Evolutionary conservation across 2,888 invertebrate genomes (phyloP).

Genomic region (Rotaria sp.): DNA sequence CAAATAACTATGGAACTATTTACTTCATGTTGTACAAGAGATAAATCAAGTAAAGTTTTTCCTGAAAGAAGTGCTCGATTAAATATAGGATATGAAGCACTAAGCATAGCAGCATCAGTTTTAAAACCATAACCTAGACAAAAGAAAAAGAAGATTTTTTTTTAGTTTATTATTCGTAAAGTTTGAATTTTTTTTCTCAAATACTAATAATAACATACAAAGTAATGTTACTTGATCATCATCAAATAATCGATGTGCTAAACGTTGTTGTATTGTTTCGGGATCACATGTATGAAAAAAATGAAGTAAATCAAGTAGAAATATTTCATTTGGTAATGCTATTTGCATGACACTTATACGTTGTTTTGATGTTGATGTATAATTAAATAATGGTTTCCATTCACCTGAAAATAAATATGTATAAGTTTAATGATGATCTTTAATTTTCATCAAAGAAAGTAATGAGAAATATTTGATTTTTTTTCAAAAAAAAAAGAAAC

Average conservation of each 20-base stretch:
- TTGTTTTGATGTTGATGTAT: not conserved
- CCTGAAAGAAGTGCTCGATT: not conserved
- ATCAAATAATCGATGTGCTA: conserved; percentile 14
- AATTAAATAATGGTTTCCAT: conserved; percentile 1
- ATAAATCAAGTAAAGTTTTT: not conserved
- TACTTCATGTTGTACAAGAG: not conserved
- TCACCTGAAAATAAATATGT: not conserved
- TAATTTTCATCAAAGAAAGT: too few species aligned
- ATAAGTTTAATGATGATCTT: too few species aligned
- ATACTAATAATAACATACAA: not conserved
- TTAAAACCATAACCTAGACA: conserved; percentile 36
- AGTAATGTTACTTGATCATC: not conserved
- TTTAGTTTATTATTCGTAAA: not conserved
- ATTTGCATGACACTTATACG: not conserved
- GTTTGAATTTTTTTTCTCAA: not conserved
- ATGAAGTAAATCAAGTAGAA: not conserved
- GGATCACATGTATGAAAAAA: conserved; percentile 2
- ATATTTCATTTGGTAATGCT: conserved; percentile 13
- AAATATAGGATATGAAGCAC: not conserved
- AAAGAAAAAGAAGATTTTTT: not conserved
- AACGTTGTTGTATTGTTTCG: not conserved
- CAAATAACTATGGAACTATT: not conserved
- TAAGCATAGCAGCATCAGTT: conserved; percentile 34
- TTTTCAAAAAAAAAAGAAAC: too few species aligned
- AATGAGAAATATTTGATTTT: too few species aligned